These are phyloP conservation scores for Mastacembelus armatus DNA, from an alignment of 2,797 vertebrate genomes.

Conservation along the genomic window DNA sequence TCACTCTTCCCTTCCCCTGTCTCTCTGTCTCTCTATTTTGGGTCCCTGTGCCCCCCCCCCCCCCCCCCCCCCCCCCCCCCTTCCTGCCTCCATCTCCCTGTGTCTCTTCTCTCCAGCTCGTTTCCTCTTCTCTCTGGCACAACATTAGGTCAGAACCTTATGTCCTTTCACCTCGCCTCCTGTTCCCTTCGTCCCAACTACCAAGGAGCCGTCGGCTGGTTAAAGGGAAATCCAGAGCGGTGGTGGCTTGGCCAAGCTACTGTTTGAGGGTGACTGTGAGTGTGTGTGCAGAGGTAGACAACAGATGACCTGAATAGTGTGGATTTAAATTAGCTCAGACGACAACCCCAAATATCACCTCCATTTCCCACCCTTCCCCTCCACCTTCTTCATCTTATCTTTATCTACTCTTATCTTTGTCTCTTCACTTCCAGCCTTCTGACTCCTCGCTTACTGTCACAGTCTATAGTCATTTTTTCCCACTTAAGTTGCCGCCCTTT, in stretches of 20 bases:
- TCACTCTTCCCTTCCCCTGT: conserved; percentile 58
- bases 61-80: conserved; percentile 44
- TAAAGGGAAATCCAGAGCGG: conserved; percentile 35
- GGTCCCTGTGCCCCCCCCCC: conserved; percentile 30
- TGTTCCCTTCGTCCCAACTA: conserved; percentile 32
- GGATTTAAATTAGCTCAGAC: conserved; percentile 54
- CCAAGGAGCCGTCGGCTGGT: conserved; percentile 17
- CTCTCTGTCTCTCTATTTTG: conserved; percentile 70
- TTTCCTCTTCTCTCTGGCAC: conserved; percentile 68
- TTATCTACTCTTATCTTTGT: conserved; percentile 12
- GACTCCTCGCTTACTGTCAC: conserved; percentile 8
- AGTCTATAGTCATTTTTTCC: conserved; percentile 36
- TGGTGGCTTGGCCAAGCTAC: neutral
- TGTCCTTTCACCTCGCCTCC: conserved; percentile 64
- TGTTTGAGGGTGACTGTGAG: conserved; percentile 8
- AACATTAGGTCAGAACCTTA: conserved; percentile 73
- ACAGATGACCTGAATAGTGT: conserved; percentile 57
- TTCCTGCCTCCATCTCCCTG: conserved; percentile 79
- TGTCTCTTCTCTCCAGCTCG: conserved; percentile 56
- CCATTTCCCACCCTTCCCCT: no score
- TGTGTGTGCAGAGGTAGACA: conserved; percentile 15
- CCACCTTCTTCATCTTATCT: conserved; percentile 5
- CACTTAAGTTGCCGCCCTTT: conserved; percentile 27
- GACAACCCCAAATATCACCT: conserved; percentile 3
- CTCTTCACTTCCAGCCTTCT: conserved; percentile 1